Evolutionary conservation across 2,797 vertebrate genomes (phyloP).

Genomic region (Onychomys torridus): DNA sequence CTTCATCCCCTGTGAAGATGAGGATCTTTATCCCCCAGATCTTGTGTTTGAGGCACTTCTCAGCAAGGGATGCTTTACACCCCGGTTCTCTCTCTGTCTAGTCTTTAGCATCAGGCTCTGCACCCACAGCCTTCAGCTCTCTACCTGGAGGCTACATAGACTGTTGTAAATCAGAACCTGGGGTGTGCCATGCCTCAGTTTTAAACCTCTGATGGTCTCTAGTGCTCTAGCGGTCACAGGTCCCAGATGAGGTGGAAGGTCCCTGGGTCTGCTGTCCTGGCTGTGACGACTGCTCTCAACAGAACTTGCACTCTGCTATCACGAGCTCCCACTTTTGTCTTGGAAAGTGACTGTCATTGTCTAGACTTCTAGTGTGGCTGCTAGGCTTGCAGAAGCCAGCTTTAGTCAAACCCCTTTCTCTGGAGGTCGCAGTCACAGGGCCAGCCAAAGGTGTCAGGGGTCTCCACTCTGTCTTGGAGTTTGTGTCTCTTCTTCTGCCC

Average conservation of each 20-base stretch:
- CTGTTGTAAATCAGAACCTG: background rate
- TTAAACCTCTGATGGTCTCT: background rate
- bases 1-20: background rate
- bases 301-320: background rate
- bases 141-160: accelerated
- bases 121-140: background rate
- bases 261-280: background rate
- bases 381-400: background rate
- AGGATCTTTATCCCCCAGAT: too few species aligned
- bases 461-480: accelerated
- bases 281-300: background rate
- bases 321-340: background rate
- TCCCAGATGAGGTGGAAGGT: background rate
- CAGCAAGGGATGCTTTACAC: accelerated
- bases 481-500: accelerated
- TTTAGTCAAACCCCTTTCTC: background rate
- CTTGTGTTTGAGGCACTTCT: background rate
- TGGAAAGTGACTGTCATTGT: background rate
- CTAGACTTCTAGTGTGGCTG: background rate
- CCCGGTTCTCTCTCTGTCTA: background rate
- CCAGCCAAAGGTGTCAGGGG: accelerated
- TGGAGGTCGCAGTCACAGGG: background rate
- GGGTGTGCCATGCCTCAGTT: background rate
- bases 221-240: background rate
- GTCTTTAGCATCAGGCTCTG: background rate